Base-by-base conservation (phyloP, 2,113 vertebrate species). In the Oostethus manadensis region DNA sequence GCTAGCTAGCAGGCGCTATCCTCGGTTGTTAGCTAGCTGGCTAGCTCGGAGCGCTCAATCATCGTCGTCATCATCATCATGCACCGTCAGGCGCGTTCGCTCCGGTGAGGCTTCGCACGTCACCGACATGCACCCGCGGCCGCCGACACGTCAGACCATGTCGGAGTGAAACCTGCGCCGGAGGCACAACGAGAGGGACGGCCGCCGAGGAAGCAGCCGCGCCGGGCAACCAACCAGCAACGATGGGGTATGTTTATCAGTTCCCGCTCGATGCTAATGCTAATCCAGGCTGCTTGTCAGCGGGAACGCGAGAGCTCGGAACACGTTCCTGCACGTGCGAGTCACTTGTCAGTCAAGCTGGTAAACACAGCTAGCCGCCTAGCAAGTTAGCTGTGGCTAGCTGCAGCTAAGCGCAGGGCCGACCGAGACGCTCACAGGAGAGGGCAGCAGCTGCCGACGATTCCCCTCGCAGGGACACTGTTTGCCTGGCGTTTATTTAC, bases 371-470 rank as follows among this genome's bases (percentile, higher is more conserved):
- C 38, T 42, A 42, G 38, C 38, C 4, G 13, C 11, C 13, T 48
- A 48, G 48, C 48, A 14, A 14, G 38, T 7, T 42, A 42, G 38
- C 48, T 23, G 11, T 42, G 14, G 38, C 48, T 23, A 8, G 51
- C 51, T n/a, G 35, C 21, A 8, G 53, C 35, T 55, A 42, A 42
- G 4, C 4, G 38, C 2, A 42, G 38, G 20, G 33, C 18, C 20
- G n/a, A 13, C 53, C 40, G 20, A 20, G 40, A 40, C 35, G 18
- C 53, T 55, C 17, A 2, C 33, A 42, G 53, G 53, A 55, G 53
- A 55, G 53, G 53, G 21, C 53, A 55, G 53, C 53, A 55, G 53
- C 53, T 55, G 53, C 40, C 53, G 40, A 55, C 40, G 40, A 55
- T 40, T 55, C 53, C 53, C 40, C 53, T 40, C 53, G 8, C 53